Conservation (phyloP, 2,888 invertebrate species). For the Acrocyrtus sp. region DNA sequence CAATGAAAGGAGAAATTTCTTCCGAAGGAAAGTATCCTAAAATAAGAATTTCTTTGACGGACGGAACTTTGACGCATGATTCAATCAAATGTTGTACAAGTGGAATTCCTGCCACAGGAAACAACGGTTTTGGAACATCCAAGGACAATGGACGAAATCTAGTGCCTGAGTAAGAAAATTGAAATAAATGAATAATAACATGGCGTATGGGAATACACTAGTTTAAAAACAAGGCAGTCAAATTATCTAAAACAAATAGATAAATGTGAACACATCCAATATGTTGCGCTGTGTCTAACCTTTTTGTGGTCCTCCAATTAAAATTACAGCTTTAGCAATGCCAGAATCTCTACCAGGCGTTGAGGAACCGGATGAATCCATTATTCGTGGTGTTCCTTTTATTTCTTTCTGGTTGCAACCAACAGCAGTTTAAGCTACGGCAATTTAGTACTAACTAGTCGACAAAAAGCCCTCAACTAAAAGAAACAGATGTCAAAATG, state of each 20-base stretch:
- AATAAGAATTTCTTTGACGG: constrained; percentile 89
- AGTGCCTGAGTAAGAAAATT: too few relatives aligned
- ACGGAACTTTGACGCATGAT: constrained; percentile 82
- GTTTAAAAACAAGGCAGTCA: not conserved
- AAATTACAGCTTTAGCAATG: constrained; percentile 88
- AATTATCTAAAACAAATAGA: not conserved
- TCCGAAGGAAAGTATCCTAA: constrained; percentile 91
- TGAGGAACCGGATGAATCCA: not conserved
- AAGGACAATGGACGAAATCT: constrained; percentile 95
- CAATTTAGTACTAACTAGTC: too few relatives aligned
- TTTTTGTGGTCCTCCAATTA: constrained; percentile 95
- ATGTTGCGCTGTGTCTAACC: too few relatives aligned
- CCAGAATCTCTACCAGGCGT: constrained; percentile 4
- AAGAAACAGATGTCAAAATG: too few relatives aligned
- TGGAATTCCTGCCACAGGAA: constrained; percentile 96
- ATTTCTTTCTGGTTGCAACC: not conserved
- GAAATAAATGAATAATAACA: too few relatives aligned
- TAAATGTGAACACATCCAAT: not conserved
- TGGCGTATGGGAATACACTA: too few relatives aligned
- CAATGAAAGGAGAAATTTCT: constrained; percentile 82
- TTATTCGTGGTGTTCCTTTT: not conserved
- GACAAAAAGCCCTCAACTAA: too few relatives aligned
- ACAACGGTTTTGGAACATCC: constrained; percentile 97
- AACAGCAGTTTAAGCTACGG: too few relatives aligned
- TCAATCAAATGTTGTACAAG: constrained; percentile 98